Evolutionary conservation across 1,140 invertebrate genomes (phyloP).

Genomic region (Neelides sp.): DNA sequence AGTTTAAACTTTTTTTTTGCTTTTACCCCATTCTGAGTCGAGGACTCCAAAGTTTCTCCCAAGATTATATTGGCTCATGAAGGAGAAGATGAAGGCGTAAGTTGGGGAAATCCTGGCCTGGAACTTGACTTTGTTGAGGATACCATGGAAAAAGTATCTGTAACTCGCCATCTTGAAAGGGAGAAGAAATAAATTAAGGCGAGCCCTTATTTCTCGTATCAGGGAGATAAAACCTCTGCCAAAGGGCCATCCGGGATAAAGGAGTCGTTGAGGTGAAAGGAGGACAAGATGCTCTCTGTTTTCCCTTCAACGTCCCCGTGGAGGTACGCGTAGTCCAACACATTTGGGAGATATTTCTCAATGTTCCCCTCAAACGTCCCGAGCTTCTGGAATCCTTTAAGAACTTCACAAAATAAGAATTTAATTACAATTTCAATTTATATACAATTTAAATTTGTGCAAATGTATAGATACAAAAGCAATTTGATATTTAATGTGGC

Average conservation of each 20-base stretch:
- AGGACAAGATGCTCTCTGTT: constrained; percentile 7
- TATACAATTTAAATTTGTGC: background rate
- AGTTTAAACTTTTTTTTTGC: background rate
- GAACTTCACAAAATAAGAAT: background rate
- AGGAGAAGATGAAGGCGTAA: constrained; percentile 18
- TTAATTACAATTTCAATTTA: background rate
- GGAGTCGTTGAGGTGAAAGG: constrained; percentile 2
- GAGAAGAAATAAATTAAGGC: background rate
- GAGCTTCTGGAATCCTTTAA: constrained; percentile 12
- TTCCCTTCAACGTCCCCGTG: background rate
- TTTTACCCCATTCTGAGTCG: constrained; percentile 21
- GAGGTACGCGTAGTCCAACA: constrained; percentile 18
- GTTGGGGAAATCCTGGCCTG: constrained; percentile 20
- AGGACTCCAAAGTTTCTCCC: constrained; percentile 11
- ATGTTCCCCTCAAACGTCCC: constrained; percentile 7
- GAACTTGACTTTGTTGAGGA: constrained; percentile 11
- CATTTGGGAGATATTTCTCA: constrained; percentile 8
- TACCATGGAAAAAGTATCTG: constrained; percentile 14
- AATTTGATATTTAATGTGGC: no score
- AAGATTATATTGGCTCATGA: constrained; percentile 13
- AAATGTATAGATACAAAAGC: background rate
- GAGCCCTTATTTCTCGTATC: background rate
- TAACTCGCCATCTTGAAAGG: constrained; percentile 12
- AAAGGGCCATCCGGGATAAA: background rate
- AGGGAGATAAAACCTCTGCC: background rate